Evolutionary conservation across 2,888 invertebrate species (phyloP).

Genomic region (Tinea semifulvella): DNA sequence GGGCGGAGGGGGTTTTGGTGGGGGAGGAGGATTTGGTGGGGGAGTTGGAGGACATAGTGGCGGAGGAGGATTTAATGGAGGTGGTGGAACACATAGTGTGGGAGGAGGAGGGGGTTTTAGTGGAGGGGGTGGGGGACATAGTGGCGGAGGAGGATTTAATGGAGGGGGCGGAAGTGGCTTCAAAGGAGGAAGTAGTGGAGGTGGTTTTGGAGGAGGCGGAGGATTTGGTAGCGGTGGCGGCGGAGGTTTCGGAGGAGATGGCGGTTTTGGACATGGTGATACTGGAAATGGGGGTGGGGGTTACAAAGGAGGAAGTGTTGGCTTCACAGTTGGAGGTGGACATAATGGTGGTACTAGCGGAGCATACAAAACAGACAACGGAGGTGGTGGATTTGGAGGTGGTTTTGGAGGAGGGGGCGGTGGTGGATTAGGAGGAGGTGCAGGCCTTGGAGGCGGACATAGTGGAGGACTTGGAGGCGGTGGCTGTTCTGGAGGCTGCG

Average conservation of each 20-base stretch:
- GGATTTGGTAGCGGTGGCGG: slow-evolving; percentile 18
- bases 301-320: slow-evolving; percentile 22
- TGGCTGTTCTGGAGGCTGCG: slow-evolving; percentile 22
- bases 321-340: slow-evolving; percentile 25
- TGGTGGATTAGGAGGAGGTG: slow-evolving; percentile 21
- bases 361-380: slow-evolving; percentile 20
- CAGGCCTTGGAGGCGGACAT: slow-evolving; percentile 17
- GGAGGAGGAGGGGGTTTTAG: slow-evolving; percentile 21
- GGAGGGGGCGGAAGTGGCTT: slow-evolving; percentile 18
- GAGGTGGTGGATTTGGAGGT: slow-evolving; percentile 19
- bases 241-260: slow-evolving; percentile 20
- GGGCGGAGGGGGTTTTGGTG: slow-evolving; percentile 26
- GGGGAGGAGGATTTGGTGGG: slow-evolving; percentile 24
- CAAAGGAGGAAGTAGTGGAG: slow-evolving; percentile 22
- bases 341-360: slow-evolving; percentile 1
- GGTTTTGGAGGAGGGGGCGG: slow-evolving; percentile 19
- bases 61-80: slow-evolving; percentile 20
- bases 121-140: slow-evolving; percentile 23
- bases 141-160: slow-evolving; percentile 25
- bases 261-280: slow-evolving; percentile 19
- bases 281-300: slow-evolving; percentile 21
- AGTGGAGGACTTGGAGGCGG: slow-evolving; percentile 22
- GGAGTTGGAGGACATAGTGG: slow-evolving; percentile 19
- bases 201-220: slow-evolving; percentile 21
- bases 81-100: slow-evolving; percentile 20